A percentile compares a stretch with the other conserved stretches of the same genome.
Conservation (phyloP, 2,888 invertebrate species). For the Tetropium fuscum region DNA sequence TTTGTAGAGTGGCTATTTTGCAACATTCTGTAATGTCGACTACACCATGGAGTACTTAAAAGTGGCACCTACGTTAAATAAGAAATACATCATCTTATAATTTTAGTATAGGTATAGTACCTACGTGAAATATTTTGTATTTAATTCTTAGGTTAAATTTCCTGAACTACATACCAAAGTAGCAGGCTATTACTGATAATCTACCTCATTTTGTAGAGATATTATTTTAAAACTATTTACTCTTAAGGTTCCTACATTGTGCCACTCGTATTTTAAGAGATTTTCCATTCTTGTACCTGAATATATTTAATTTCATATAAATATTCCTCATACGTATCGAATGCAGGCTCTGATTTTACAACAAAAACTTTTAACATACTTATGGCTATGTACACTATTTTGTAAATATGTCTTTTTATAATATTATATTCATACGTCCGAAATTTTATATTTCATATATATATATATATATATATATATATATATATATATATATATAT, state of each 20-base stretch:
- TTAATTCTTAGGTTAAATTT: constrained; percentile 32
- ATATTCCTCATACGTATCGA: too few species aligned
- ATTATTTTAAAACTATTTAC: constrained; percentile 46
- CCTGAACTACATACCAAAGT: constrained; percentile 36
- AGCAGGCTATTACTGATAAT: constrained; percentile 33
- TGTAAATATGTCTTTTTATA: too few species aligned
- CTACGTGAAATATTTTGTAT: constrained; percentile 34
- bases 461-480: too few species aligned
- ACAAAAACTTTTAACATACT: too few species aligned
- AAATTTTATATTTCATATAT: too few species aligned
- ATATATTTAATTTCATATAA: constrained; percentile 30
- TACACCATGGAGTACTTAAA: constrained; percentile 56
- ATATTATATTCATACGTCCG: too few species aligned
- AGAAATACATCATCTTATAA: constrained; percentile 48
- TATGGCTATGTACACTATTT: too few species aligned
- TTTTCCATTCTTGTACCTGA: constrained; percentile 54
- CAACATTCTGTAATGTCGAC: constrained; percentile 55
- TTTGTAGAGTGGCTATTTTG: constrained; percentile 52
- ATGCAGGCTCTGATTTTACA: too few species aligned
- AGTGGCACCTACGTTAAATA: constrained; percentile 58
- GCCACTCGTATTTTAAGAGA: constrained; percentile 49
- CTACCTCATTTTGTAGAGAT: constrained; percentile 57
- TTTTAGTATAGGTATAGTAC: constrained; percentile 36
- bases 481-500: too few species aligned
- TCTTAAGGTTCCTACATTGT: constrained; percentile 54